A percentile compares a stretch with the other conserved stretches of the same genome.
These are phyloP conservation scores for Schlechtendalia chinensis DNA, from an alignment of 1,140 invertebrate genomes.

Conservation along the genomic window DNA sequence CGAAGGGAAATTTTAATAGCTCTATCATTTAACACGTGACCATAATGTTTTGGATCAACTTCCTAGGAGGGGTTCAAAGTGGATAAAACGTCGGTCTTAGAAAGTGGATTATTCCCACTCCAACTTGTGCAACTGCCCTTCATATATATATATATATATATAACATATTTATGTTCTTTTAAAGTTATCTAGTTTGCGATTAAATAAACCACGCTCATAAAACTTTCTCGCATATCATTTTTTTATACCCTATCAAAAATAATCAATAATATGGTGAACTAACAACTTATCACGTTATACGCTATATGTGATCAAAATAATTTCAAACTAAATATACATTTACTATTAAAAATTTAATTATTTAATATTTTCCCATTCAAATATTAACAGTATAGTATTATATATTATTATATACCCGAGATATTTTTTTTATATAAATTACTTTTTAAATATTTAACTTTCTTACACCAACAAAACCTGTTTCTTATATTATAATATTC, in stretches of 20 bases:
- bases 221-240: not conserved
- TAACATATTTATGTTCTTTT: not conserved
- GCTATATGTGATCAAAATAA: no score
- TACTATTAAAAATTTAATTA: no score
- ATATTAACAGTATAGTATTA: no score
- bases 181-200: not conserved
- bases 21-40: not conserved
- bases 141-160: no score
- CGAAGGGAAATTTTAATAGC: not conserved
- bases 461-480: no score
- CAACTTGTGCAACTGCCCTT: slow-evolving; percentile 1
- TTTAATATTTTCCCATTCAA: no score
- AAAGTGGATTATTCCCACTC: slow-evolving; percentile 8
- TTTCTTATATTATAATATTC: no score
- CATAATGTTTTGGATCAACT: slow-evolving; percentile 8
- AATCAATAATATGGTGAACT: not conserved
- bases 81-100: not conserved
- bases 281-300: no score
- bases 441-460: no score
- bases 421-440: no score
- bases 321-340: no score
- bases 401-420: no score
- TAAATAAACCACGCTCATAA: not conserved
- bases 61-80: not conserved
- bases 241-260: not conserved